Base-by-base conservation (phyloP, 2,797 vertebrate genomes). In the Onychomys arenicola region DNA sequence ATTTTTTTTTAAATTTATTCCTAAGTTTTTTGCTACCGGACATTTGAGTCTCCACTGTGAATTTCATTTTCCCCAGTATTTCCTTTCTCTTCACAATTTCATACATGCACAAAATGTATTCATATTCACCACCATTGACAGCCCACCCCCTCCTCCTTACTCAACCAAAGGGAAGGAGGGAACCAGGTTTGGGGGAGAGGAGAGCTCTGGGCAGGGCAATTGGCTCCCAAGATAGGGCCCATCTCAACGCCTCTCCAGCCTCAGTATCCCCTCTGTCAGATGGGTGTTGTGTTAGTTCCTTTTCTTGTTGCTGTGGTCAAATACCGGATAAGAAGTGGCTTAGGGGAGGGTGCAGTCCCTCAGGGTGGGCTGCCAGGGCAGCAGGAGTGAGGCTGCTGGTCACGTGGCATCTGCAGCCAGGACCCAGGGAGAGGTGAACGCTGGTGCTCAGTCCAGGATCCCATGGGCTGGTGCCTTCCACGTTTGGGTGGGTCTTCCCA, bases 101-200 rank as follows among this genome's bases (percentile, higher is more conserved):
- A 67, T 67, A 32, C 34, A 5, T 32, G 61, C 10, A 12, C 46
- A 21, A 32, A 85, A 49, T 46, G 61, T 29, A 8, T 23, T 67
- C 29, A 21, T 13, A 13, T 52, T 67, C 40, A 34, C 40, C 27
- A 16, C 16, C 52, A 52, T 52, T 52, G 52, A 52, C 52, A 34
- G 14, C n/a, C 14, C 13, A 23, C 29, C 40, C 7, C 1, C 5
- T 40, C 4, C 4, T 4, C 0, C 37, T 46, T 49, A 69, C 63
- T 37, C 43, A 52, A 25, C n/a, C 71, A 13, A 17, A 37, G 27
- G 67, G 23, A 10, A 34, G 0, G 23, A 32, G n/a, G 55, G 55
- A 69, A 25, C 59, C n/a, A n/a, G 2, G 27, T 5, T 1, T 0
- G 2, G 0, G 8, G 19, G 16, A 67, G 43, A 32, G 14, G 27